Conservation (phyloP, 2,888 invertebrate species). For the Brenthis hecate region DNA sequence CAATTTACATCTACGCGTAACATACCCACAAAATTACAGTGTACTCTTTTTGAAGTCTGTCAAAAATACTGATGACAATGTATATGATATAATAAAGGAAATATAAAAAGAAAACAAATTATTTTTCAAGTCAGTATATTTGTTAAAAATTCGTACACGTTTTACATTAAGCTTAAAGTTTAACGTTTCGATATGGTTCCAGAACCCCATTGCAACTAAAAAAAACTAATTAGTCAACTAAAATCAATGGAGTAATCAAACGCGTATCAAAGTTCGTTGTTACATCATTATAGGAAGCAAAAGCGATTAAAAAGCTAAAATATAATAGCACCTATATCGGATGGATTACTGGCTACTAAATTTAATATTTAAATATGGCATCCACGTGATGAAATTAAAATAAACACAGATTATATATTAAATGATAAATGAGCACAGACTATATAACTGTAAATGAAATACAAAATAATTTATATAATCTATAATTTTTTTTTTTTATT, state of each 20-base stretch:
- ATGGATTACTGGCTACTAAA: constrained; percentile 61
- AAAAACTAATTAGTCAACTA: constrained; percentile 42
- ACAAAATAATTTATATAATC: not conserved
- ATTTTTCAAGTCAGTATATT: constrained; percentile 74
- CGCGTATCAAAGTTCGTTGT: constrained; percentile 75
- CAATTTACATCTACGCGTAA: too few species aligned
- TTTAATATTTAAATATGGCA: constrained; percentile 69
- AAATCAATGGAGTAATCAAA: constrained; percentile 79
- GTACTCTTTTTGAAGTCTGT: too few species aligned
- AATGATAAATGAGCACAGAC: constrained; percentile 30
- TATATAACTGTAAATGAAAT: constrained; percentile 14
- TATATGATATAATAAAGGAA: too few species aligned
- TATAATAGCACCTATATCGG: constrained; percentile 46
- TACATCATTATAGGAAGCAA: constrained; percentile 47
- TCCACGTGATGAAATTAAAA: constrained; percentile 48
- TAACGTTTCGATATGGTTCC: constrained; percentile 69
- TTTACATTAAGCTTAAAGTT: constrained; percentile 38
- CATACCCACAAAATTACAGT: too few species aligned
- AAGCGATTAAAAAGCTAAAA: constrained; percentile 43
- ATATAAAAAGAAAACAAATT: constrained; percentile 48
- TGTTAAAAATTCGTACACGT: constrained; percentile 75
- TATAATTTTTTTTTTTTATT: constrained; percentile 18
- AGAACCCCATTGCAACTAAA: constrained; percentile 77
- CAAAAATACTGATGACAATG: too few species aligned
- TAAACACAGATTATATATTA: constrained; percentile 21